Evolutionary conservation across 1,140 invertebrate genomes (phyloP), one percentile per base, ranked within the genome.

Genomic region (Drosophila ananassae): DNA sequence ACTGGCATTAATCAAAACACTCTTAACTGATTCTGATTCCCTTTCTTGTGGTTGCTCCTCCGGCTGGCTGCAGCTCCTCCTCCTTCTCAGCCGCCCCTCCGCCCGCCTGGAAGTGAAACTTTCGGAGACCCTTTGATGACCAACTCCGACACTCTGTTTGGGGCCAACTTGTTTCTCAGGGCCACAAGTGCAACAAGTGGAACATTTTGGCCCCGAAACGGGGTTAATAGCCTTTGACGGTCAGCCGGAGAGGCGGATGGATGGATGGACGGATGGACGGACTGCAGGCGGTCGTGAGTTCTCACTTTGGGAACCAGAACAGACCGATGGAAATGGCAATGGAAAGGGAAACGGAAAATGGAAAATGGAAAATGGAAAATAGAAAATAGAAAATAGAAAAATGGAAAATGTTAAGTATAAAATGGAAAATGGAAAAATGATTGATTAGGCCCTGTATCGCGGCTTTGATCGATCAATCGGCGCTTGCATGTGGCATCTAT

Each of bases 171-270:
- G 55, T 55, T 76, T 61, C 54, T 74, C 54, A 28, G 30, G 30
- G 22, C 48, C 22, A 39, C 39, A 61, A 44, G 66, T 76, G 67
- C 67, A 87, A 78, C 82, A 85, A 85, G 82, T 85, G 82, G 82
- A 87, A 87, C 74, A 72, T 57, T 63, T 17, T 32, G 37, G 22
- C 54, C 55, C 34, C 58, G 72, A 64, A 85, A 83, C 62, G 83
- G 79, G 83, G 83, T 87, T 87, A 87, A 87, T 87, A 87, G 83
- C 83, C 83, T 87, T 79, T 87, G 82, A 81, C 78, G 85, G 79
- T 74, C 63, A 51, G 68, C 57, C 34, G 34, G 32, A 9, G 1
- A 2, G 32, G 9, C 2, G 25, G 25, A 8, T 0, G 12, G 39
- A 41, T 1, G n/a, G 82, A 81, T 66, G 77, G 79, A 71, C 56